These are phyloP conservation scores for Manacus vitellinus DNA, from an alignment of 2,113 vertebrate species.

Conservation along the genomic window DNA sequence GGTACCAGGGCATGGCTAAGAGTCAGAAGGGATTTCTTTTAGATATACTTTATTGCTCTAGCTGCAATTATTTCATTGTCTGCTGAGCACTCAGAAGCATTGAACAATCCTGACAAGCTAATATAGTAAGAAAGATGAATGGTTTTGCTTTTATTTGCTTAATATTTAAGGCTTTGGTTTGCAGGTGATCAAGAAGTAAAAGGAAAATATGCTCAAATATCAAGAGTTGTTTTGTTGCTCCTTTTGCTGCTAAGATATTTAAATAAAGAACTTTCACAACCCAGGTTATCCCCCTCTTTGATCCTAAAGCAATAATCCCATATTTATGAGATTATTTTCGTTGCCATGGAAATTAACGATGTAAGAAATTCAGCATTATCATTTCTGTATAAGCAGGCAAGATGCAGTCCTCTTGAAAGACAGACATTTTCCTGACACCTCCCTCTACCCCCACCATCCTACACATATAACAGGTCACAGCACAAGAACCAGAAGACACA, in stretches of 20 bases:
- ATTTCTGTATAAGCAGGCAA: not conserved
- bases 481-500: not conserved
- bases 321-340: conserved; percentile 47
- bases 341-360: conserved; percentile 48
- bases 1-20: not conserved
- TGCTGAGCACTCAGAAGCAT: not conserved
- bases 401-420: not conserved
- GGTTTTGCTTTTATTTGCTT: not conserved
- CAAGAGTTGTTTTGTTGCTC: not conserved
- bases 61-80: not conserved
- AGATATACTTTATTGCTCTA: not conserved
- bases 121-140: not conserved
- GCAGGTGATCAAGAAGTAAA: not conserved
- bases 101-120: not conserved
- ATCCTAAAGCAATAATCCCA: conserved; percentile 45
- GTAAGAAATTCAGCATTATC: conserved; percentile 7
- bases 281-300: not conserved
- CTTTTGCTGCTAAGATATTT: not conserved
- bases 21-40: not conserved
- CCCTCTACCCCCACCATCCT: not conserved
- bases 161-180: not conserved
- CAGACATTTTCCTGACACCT: not conserved
- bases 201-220: not conserved
- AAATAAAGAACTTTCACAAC: conserved; percentile 3
- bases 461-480: not conserved